These are phyloP conservation scores for Pristionchus arcanus DNA, from an alignment of 2,888 invertebrate species.

Conservation along the genomic window DNA sequence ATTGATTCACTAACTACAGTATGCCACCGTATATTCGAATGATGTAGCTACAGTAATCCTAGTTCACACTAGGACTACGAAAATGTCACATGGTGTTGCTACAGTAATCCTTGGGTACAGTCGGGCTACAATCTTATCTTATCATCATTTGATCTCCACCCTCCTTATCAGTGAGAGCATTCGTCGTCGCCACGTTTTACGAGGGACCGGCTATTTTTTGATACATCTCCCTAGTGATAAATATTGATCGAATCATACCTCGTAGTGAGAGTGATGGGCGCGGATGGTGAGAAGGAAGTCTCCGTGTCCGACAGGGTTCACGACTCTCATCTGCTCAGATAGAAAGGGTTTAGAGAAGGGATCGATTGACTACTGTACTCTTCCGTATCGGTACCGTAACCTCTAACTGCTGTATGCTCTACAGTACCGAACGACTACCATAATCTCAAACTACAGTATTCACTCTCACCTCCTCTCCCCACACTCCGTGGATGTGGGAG, in stretches of 20 bases:
- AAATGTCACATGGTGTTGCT: background rate
- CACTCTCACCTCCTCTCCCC: constrained; percentile 65
- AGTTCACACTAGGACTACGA: background rate
- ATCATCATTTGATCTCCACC: background rate
- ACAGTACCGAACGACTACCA: background rate
- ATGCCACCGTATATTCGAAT: background rate
- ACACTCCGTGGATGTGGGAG: constrained; percentile 63
- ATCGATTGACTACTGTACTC: background rate
- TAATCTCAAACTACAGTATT: background rate
- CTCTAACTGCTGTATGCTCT: constrained; percentile 46
- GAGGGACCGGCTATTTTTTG: background rate
- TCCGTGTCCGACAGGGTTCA: constrained; percentile 67
- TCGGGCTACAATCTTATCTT: background rate
- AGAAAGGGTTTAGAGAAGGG: background rate
- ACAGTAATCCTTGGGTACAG: background rate
- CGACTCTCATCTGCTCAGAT: constrained; percentile 60
- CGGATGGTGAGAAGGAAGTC: constrained; percentile 67
- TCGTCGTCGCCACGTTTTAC: constrained; percentile 4
- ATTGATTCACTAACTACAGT: background rate
- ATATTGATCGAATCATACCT: constrained; percentile 55
- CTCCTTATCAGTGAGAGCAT: constrained; percentile 2
- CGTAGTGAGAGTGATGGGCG: constrained; percentile 67
- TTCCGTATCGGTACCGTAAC: background rate
- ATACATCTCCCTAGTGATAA: background rate
- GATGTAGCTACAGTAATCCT: background rate